Base-by-base conservation (phyloP, 2,888 invertebrate genomes). In the Erebia palarica region DNA sequence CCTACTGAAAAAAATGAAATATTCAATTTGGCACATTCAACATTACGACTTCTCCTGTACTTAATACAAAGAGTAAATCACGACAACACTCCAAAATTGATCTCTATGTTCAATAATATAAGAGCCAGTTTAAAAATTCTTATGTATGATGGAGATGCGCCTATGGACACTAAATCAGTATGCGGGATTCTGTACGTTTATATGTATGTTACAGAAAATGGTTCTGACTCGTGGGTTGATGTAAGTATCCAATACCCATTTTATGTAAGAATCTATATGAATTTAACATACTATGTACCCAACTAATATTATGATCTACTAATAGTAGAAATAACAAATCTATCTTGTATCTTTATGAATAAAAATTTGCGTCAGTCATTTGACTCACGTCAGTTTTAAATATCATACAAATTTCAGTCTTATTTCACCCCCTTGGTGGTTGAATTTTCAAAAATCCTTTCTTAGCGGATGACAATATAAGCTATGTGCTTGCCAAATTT, bases 101-200 rank as follows among this genome's bases (percentile, higher is more conserved):
- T 44, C 21, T 58, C 72, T 74, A 76, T 80, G 63, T 85, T 85
- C 27, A 53, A 68, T 0, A 70, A 64, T 0, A 80, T 86, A 78
- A 81, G 80, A 72, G 55, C 53, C 11, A 75, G 73, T 75, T 80
- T 90, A 4, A 81, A 87, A 42, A 67, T 83, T 3, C 75, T 94
- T 9, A 80, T 94, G 70, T 83, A 84, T 63, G 85, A 94, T 77
- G 85, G 87, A 5, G 94, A 94, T 72, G 89, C 95, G 1, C 94
- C 95, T 0, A 95, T 95, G 94, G 96, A 96, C 78, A 94, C 95
- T 0, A 95, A 95, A 79, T 94, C 94, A 8, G 94, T 96, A 78
- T 94, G 94, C 74, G 96, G 95, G 0, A 91, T 95, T 53, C 81
- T 95, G 16, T 88, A 93, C 70, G 85, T 95, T 7, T 86, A 94